phyloP scores from a whole-genome alignment of 2,888 invertebrate species.

The Dendrolimus pini region DNA sequence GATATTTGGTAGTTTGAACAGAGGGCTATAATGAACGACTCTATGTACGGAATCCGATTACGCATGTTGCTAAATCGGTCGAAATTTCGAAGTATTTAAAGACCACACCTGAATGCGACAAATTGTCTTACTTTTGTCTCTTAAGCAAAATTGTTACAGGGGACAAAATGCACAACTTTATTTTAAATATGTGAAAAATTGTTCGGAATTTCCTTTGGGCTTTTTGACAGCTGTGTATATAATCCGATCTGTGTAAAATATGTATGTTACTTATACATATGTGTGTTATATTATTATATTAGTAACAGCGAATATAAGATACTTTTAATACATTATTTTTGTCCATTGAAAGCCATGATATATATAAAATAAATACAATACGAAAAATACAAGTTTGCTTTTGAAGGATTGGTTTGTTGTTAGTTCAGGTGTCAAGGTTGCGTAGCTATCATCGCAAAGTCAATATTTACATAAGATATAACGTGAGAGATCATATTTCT shows the following conservation, averaged over 20 bases:
- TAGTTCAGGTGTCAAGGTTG: conserved; percentile 59
- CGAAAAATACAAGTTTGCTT: neutral
- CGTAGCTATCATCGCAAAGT: conserved; percentile 47
- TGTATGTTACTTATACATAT: too few species aligned
- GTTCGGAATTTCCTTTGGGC: too few species aligned
- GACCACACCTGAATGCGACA: conserved; percentile 24
- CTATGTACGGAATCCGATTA: conserved; percentile 15
- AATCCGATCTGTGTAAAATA: too few species aligned
- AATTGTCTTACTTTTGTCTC: conserved; percentile 3
- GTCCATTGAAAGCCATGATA: too few species aligned
- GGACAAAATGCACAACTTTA: too few species aligned
- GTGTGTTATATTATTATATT: too few species aligned
- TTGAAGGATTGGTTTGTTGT: conserved; percentile 24
- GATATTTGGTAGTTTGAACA: conserved; percentile 17
- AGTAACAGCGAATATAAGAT: too few species aligned
- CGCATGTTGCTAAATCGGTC: conserved; percentile 12
- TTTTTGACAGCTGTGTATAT: too few species aligned
- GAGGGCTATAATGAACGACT: conserved; percentile 16
- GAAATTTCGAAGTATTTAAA: conserved; percentile 17
- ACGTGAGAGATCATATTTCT: conserved; percentile 58
- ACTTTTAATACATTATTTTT: too few species aligned
- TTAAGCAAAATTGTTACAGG: too few species aligned
- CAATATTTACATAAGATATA: conserved; percentile 50
- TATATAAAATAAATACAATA: too few species aligned
- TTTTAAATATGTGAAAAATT: too few species aligned